Conservation (phyloP, 2,888 invertebrate genomes). For the Eupithecia subfuscata region DNA sequence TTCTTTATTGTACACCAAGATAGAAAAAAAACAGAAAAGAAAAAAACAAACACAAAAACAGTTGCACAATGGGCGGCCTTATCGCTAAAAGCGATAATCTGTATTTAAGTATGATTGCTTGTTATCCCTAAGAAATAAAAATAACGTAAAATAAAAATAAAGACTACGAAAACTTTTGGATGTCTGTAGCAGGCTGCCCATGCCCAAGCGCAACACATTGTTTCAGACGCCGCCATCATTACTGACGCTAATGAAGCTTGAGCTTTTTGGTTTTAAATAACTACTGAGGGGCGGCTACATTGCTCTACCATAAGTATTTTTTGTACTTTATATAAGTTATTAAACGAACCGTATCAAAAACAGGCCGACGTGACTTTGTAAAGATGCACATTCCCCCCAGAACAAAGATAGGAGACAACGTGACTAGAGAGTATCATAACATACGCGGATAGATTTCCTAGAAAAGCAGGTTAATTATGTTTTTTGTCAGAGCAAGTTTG, state of each 20-base stretch:
- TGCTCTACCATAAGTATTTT: slow-evolving; percentile 67
- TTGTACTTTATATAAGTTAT: slow-evolving; percentile 70
- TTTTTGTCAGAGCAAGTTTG: slow-evolving; percentile 49
- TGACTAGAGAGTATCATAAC: slow-evolving; percentile 34
- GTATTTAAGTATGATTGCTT: too few relatives aligned
- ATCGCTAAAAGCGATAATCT: too few relatives aligned
- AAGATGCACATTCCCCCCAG: slow-evolving; percentile 50
- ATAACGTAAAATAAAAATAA: too few relatives aligned
- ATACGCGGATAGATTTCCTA: slow-evolving; percentile 50
- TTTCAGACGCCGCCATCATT: slow-evolving; percentile 78
- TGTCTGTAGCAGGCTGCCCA: slow-evolving; percentile 38
- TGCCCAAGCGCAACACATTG: slow-evolving; percentile 61
- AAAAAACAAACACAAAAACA: too few relatives aligned
- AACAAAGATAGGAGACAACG: slow-evolving; percentile 44
- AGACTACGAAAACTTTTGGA: background rate
- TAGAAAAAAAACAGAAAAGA: too few relatives aligned
- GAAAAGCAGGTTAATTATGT: slow-evolving; percentile 55
- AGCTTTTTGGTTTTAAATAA: slow-evolving; percentile 81
- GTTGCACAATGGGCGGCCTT: too few relatives aligned
- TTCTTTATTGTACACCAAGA: too few relatives aligned
- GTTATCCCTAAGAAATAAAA: too few relatives aligned
- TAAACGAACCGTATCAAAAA: slow-evolving; percentile 75
- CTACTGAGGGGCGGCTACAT: slow-evolving; percentile 72
- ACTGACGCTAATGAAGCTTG: slow-evolving; percentile 82
- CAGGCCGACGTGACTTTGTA: slow-evolving; percentile 68